Evolutionary conservation across 2,888 invertebrate genomes (phyloP).

Genomic region (Cosmopolites sordidus): DNA sequence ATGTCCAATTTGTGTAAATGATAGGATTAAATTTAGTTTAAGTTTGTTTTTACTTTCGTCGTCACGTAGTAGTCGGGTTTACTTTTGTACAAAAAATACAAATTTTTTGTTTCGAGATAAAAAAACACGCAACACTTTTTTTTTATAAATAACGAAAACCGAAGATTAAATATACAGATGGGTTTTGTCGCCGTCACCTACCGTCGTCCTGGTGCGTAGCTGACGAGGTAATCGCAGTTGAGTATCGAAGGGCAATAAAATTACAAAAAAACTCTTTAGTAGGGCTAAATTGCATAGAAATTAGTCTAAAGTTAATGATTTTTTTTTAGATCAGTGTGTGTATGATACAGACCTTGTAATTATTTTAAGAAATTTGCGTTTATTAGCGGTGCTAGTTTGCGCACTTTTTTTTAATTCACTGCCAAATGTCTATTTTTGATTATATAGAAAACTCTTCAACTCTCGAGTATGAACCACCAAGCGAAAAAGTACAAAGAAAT

Average conservation of each 20-base stretch:
- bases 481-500: neutral
- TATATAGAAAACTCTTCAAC: conserved; percentile 27
- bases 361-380: conserved; percentile 33
- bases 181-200: conserved; percentile 20
- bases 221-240: conserved; percentile 25
- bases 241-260: conserved; percentile 41
- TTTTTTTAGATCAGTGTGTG: conserved; percentile 27
- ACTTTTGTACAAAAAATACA: conserved; percentile 23
- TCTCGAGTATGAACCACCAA: neutral
- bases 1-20: conserved; percentile 52
- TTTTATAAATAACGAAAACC: conserved; percentile 5
- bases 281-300: conserved; percentile 38
- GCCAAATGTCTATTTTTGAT: conserved; percentile 34
- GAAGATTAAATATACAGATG: conserved; percentile 3
- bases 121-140: conserved; percentile 10
- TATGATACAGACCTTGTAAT: conserved; percentile 24
- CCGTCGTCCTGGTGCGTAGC: conserved; percentile 6
- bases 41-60: conserved; percentile 36
- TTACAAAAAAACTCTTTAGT: conserved; percentile 33
- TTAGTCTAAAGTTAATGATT: conserved; percentile 35
- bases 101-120: conserved; percentile 12
- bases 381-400: conserved; percentile 34
- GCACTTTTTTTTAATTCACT: conserved; percentile 32
- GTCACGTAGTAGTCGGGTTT: conserved; percentile 24
- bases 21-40: conserved; percentile 51